Evolutionary conservation across 2,113 vertebrate species (phyloP).

Genomic region (Cairina moschata): DNA sequence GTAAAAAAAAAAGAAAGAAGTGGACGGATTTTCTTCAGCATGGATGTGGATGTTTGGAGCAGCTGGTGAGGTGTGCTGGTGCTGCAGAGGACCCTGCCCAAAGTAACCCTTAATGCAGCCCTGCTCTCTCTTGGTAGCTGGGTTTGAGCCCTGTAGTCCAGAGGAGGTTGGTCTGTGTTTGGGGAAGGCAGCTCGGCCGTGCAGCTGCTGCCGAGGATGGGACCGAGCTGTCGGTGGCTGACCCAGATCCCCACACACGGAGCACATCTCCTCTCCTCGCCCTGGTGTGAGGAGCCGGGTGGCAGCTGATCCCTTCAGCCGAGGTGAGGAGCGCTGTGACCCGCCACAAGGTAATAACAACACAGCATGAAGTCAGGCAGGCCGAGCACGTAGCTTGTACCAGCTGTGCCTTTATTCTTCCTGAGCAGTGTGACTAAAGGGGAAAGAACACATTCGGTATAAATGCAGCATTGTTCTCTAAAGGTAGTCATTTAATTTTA

Average conservation of each 20-base stretch:
- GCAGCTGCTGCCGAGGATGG: background rate
- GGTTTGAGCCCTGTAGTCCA: background rate
- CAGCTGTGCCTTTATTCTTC: background rate
- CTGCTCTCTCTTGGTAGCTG: background rate
- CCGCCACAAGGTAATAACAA: background rate
- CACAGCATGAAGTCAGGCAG: background rate
- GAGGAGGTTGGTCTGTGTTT: background rate
- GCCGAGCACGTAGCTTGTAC: fast-evolving
- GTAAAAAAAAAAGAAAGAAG: background rate
- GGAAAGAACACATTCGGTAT: background rate
- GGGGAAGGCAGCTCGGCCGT: background rate
- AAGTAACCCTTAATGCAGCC: background rate
- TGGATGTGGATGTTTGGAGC: background rate
- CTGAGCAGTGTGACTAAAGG: background rate
- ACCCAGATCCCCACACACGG: background rate
- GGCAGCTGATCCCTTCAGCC: background rate
- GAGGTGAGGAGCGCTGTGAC: background rate
- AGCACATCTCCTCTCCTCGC: background rate
- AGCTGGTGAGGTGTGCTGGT: background rate
- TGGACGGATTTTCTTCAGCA: background rate
- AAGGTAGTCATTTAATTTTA: background rate
- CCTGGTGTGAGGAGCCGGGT: fast-evolving
- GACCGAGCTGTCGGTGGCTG: background rate
- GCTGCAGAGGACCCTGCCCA: background rate
- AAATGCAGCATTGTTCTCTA: background rate